These are phyloP conservation scores for Phallusia fumigata DNA, from an alignment of 23 tunicate genomes.

Conservation along the genomic window DNA sequence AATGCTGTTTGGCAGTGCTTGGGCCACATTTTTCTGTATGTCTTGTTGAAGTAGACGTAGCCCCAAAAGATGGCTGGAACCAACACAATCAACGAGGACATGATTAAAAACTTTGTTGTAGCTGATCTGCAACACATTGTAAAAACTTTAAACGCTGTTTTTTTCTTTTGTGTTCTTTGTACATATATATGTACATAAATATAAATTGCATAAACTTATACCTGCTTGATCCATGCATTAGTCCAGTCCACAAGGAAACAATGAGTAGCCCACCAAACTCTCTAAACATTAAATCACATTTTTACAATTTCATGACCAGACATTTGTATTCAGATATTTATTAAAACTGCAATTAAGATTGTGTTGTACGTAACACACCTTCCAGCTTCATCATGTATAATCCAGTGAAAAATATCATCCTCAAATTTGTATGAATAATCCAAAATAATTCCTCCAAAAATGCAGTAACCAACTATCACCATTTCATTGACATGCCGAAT, in stretches of 20 bases:
- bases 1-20: conserved; percentile 57
- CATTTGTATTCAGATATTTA: background rate
- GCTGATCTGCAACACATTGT: conserved; percentile 10
- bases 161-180: too few species aligned
- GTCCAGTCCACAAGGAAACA: conserved; percentile 36
- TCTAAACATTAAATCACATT: background rate
- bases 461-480: conserved; percentile 20
- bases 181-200: too few species aligned
- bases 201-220: background rate
- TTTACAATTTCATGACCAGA: background rate
- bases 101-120: background rate
- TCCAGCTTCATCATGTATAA: conserved; percentile 51
- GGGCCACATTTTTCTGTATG: conserved; percentile 51
- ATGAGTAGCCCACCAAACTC: conserved; percentile 54
- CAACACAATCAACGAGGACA: conserved; percentile 18
- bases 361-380: too few species aligned
- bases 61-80: conserved; percentile 34
- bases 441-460: conserved; percentile 17
- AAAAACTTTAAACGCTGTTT: too few species aligned
- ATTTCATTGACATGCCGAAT: conserved; percentile 2
- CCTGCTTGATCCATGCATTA: conserved; percentile 41
- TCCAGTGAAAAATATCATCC: conserved; percentile 30
- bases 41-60: conserved; percentile 36
- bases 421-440: conserved; percentile 10
- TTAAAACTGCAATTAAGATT: too few species aligned